Evolutionary conservation across 2,797 vertebrate genomes (phyloP), one percentile per base, ranked within the genome.

Genomic region (Paedocypris micromegethes): DNA sequence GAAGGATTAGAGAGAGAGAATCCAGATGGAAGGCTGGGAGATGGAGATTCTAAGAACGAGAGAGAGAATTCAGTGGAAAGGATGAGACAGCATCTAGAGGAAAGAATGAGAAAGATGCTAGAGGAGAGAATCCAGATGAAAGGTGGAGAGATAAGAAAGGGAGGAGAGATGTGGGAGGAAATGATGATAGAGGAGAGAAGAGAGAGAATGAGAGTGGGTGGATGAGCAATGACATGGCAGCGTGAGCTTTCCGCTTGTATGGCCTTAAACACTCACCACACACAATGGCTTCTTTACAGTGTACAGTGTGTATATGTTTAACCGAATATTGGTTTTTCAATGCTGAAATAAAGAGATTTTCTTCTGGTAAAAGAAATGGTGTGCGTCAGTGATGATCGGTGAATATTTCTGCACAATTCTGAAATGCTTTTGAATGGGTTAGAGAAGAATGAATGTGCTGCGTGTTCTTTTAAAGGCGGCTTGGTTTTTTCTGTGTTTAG

Each of bases 141-240:
- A 23, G 23, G 23, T 23, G 23, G 23, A 23, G 23, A 23, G 23
- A n/a, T n/a, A 45, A 40, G 40, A 7, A 55, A 52, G 61, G 57
- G 52, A 42, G 55, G 58, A 52, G 64, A 75, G 45, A 50, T 51
- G 39, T 43, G 46, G 38, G 47, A 44, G 41, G 41, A 66, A 6
- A 43, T 6, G 49, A 8, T 38, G 45, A 4, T 44, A 49, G 53
- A 52, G 7, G 50, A 9, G 49, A 47, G 56, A 46, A 51, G 40
- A 64, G 50, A 64, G 42, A 59, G 38, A 9, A 61, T 62, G 61
- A 42, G 51, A 58, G 62, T 72, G 5, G 44, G 70, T 64, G 72
- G 68, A 69, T 69, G 65, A 54, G 48, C 39, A 61, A 58, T 73
- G 64, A 66, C 37, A 56, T 71, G 60, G 65, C 69, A 58, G 41